Conservation (phyloP, 1,140 invertebrate species). For the Cyphomyrmex costatus region DNA sequence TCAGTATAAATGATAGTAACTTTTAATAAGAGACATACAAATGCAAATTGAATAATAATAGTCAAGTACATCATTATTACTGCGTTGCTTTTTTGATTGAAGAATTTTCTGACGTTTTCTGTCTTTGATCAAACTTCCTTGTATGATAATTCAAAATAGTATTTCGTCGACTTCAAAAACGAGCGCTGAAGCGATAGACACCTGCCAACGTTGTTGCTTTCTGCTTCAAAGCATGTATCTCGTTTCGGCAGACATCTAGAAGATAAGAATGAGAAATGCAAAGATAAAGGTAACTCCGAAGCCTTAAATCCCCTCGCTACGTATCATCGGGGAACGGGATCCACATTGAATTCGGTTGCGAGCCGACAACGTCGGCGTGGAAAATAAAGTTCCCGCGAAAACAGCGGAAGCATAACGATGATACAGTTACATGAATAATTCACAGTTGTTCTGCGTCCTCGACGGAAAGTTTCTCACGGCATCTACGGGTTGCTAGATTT, state of each 20-base stretch:
- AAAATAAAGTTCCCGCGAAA: conserved; percentile 73
- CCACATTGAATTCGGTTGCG: conserved; percentile 79
- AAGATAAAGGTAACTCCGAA: conserved; percentile 31
- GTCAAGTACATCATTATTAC: not conserved
- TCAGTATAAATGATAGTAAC: not conserved
- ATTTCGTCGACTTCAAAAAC: not conserved
- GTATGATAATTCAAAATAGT: conserved; percentile 12
- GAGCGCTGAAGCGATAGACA: conserved; percentile 18
- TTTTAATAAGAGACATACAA: not conserved
- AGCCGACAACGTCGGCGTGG: conserved; percentile 70
- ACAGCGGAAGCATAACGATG: conserved; percentile 79
- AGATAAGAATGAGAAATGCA: conserved; percentile 29
- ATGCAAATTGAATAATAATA: not conserved
- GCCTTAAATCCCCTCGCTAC: conserved; percentile 65
- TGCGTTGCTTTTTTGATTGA: not conserved
- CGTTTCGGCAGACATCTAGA: conserved; percentile 19
- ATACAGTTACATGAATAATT: conserved; percentile 83
- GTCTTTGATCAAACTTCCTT: not conserved
- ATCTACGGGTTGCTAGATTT: conserved; percentile 43
- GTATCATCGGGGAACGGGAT: conserved; percentile 73
- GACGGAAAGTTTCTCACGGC: conserved; percentile 57
- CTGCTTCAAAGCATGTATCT: conserved; percentile 29
- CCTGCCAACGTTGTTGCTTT: conserved; percentile 19
- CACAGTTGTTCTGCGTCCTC: conserved; percentile 72
- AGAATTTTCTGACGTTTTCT: conserved; percentile 6